These are phyloP conservation scores for Stenodema calcarata DNA, from an alignment of 2,888 invertebrate species.

Conservation along the genomic window DNA sequence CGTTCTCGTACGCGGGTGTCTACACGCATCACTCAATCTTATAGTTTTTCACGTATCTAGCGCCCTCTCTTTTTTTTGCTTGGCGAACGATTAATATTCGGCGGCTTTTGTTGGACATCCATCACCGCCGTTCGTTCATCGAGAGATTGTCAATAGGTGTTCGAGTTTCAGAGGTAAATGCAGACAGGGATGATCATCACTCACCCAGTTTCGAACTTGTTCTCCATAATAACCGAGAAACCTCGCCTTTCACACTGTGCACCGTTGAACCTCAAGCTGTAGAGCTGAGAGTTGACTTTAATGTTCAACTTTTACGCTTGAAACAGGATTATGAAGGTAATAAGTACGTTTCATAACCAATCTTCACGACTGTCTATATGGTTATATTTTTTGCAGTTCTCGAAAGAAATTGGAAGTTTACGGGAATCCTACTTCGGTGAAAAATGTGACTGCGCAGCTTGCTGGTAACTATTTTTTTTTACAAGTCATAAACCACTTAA, in stretches of 20 bases:
- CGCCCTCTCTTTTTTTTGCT: not conserved
- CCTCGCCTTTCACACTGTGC: not conserved
- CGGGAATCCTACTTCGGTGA: not conserved
- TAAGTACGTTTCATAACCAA: too few species aligned
- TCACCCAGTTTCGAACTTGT: not conserved
- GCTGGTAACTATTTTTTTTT: not conserved
- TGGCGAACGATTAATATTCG: not conserved
- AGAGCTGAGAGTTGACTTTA: not conserved
- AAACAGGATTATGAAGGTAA: too few species aligned
- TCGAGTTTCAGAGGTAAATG: not conserved
- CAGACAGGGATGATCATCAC: not conserved
- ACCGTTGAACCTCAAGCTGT: not conserved
- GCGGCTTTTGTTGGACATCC: not conserved
- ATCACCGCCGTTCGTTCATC: not conserved
- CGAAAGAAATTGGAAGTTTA: not conserved
- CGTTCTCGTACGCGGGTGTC: too few species aligned
- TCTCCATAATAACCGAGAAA: not conserved
- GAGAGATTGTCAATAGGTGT: not conserved
- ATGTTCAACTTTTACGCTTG: too few species aligned
- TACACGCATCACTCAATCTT: not conserved
- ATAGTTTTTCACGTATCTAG: not conserved
- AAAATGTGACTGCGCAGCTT: not conserved
- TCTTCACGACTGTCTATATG: too few species aligned
- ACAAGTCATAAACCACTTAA: too few species aligned
- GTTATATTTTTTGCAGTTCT: not conserved